phyloP scores from a whole-genome alignment of 2,113 vertebrate genomes.

The Elaphurus davidianus region DNA sequence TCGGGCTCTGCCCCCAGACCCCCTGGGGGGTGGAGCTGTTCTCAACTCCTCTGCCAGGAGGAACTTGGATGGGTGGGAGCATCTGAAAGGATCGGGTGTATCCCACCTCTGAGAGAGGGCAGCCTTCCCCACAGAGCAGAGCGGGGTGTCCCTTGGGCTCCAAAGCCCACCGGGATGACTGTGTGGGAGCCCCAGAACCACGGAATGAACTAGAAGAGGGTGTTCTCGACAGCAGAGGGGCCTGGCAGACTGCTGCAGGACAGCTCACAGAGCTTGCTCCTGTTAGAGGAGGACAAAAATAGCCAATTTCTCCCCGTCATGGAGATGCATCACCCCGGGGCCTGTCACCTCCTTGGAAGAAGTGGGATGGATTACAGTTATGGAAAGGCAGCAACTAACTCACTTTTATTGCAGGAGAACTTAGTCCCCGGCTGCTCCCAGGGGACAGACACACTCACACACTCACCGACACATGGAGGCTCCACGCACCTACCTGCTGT shows the following conservation, averaged over 20 bases:
- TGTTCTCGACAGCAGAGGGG: not conserved
- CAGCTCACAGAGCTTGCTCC: not conserved
- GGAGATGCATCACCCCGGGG: not conserved
- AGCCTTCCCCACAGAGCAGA: not conserved
- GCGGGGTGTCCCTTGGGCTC: not conserved
- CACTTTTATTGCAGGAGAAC: slow-evolving; percentile 47
- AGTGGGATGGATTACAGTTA: slow-evolving; percentile 24
- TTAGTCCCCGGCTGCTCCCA: slow-evolving; percentile 35
- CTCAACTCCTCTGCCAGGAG: not conserved
- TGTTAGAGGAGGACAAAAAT: slow-evolving; percentile 9
- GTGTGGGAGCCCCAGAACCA: not conserved
- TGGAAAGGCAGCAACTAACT: slow-evolving; percentile 37
- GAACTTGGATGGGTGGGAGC: not conserved
- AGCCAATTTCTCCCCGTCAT: not conserved
- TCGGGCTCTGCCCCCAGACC: not conserved
- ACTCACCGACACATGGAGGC: not conserved
- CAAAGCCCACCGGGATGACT: not conserved
- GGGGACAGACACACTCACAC: not conserved
- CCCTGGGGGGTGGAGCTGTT: not conserved
- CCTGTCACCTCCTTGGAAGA: slow-evolving; percentile 49
- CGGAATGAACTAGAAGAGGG: not conserved
- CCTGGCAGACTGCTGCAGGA: not conserved
- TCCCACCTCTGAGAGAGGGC: not conserved
- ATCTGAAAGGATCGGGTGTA: not conserved
- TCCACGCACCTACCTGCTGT: not conserved